Base-by-base conservation (phyloP, 2,888 invertebrate genomes). In the Drosophila kokeensis region DNA sequence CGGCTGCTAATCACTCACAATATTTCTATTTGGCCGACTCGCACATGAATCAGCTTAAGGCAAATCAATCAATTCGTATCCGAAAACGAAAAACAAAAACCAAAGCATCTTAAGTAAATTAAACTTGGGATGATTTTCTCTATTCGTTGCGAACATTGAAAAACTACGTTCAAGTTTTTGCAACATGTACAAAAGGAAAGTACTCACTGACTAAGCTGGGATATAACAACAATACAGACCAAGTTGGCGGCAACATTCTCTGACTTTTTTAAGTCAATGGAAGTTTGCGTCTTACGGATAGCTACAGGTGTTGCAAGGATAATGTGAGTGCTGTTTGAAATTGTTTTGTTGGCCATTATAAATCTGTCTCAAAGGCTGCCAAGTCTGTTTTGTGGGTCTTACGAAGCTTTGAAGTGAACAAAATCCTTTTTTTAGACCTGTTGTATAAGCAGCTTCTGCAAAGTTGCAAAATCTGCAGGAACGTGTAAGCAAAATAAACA, bases 1-100 rank as follows among this genome's bases (percentile, higher is more conserved):
- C 65, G 50, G 49, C 60, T 48, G 67, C 65, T 83, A 80, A 81
- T 83, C 78, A 72, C 65, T 83, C 48, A 64, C 49, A 40, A 34
- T 18, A 27, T 18, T 45, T 59, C 4, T 34, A 58, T 49, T 53
- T 55, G 8, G 24, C 13, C n/a, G 49, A n/a, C 34, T 55, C 21
- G 34, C n/a, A 67, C 73, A 76, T 79, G 77, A 83, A 82, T 83
- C 82, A 89, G 80, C 72, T 79, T 52, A 61, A 27, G 42, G 61
- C 69, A 50, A 69, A 83, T 86, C 88, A 84, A 85, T 88, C 81
- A 83, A 85, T 55, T 52, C 32, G 24, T 27, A 27, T 42, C 21
- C 6, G 32, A 52, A 40, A 34, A 27, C 13, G 40, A 38, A 45
- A 29, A 29, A 52, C 32, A 7, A 21, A 53, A 30, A 24, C 38